Percentiles rank a stretch among this genome's conserved stretches.
These are phyloP conservation scores for Heliopora coerulea DNA, from an alignment of 92 coral and sea anemone genomes.

Conservation along the genomic window DNA sequence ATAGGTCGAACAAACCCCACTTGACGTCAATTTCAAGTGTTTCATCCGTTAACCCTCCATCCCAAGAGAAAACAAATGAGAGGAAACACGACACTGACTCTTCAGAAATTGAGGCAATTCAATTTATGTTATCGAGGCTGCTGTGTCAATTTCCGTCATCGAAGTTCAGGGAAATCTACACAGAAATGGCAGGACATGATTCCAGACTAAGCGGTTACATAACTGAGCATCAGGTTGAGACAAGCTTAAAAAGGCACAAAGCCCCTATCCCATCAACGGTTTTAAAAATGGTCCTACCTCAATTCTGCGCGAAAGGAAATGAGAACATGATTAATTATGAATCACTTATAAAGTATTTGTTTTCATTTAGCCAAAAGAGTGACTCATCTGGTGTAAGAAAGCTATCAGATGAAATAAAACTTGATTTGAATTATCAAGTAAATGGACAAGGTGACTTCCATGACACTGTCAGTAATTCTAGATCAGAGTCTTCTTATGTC, in stretches of 20 bases:
- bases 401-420: slow-evolving; percentile 7
- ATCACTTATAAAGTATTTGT: slow-evolving; percentile 26
- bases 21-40: slow-evolving; percentile 19
- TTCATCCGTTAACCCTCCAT: not conserved
- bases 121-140: slow-evolving; percentile 26
- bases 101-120: slow-evolving; percentile 10
- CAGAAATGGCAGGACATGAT: slow-evolving; percentile 32
- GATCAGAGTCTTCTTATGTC: slow-evolving; percentile 7
- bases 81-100: not conserved
- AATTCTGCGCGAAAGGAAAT: slow-evolving; percentile 5
- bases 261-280: slow-evolving; percentile 16
- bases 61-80: not conserved
- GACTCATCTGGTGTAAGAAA: not conserved
- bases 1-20: slow-evolving; percentile 17
- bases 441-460: not conserved
- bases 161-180: slow-evolving; percentile 32
- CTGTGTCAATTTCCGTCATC: slow-evolving; percentile 19
- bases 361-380: slow-evolving; percentile 21
- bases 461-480: not conserved
- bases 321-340: slow-evolving; percentile 25
- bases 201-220: slow-evolving; percentile 23
- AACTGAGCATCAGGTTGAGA: slow-evolving; percentile 27
- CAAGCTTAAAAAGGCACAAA: slow-evolving; percentile 15
- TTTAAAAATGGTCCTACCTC: not conserved
- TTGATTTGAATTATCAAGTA: not conserved